Conservation (phyloP, 2,797 vertebrate species). For the Schizothorax lantsangensis region DNA sequence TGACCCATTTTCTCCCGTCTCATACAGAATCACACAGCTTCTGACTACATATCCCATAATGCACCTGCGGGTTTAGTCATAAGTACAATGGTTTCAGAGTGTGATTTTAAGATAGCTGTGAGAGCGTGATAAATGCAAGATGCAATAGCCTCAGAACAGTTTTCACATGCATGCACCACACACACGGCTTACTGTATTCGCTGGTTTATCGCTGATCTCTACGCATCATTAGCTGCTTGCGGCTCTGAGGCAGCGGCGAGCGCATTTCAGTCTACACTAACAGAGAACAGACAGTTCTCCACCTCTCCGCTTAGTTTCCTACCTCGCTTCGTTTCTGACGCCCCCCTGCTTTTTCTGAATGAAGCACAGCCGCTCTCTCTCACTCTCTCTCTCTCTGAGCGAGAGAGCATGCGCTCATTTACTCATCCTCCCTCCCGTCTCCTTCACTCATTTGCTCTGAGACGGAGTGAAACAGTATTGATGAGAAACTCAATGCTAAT, state of each 20-base stretch:
- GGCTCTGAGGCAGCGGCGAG: constrained; percentile 51
- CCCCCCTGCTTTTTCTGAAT: constrained; percentile 80
- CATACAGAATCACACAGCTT: not conserved
- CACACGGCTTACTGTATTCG: constrained; percentile 71
- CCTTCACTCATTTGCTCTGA: constrained; percentile 52
- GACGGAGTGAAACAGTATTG: constrained; percentile 78
- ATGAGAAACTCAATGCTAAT: constrained; percentile 74
- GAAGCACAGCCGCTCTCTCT: constrained; percentile 69
- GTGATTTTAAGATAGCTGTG: not conserved
- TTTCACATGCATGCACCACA: constrained; percentile 36
- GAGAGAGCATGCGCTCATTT: constrained; percentile 71
- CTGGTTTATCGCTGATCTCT: constrained; percentile 62
- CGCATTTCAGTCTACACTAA: constrained; percentile 29
- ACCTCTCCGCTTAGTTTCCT: constrained; percentile 55
- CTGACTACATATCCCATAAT: constrained; percentile 28
- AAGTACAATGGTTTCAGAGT: not conserved
- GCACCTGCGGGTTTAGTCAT: constrained; percentile 15
- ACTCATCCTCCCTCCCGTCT: constrained; percentile 54
- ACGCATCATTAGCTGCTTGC: constrained; percentile 65
- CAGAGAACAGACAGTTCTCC: constrained; percentile 48
- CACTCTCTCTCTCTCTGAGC: constrained; percentile 59
- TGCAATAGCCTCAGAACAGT: not conserved
- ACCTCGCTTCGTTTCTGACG: constrained; percentile 65
- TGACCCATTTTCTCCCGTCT: constrained; percentile 35
- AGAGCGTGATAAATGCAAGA: not conserved